A percentile compares a stretch with the other conserved stretches of the same genome.
These are phyloP conservation scores for Ladona fulva DNA, from an alignment of 1,140 invertebrate genomes.

Conservation along the genomic window DNA sequence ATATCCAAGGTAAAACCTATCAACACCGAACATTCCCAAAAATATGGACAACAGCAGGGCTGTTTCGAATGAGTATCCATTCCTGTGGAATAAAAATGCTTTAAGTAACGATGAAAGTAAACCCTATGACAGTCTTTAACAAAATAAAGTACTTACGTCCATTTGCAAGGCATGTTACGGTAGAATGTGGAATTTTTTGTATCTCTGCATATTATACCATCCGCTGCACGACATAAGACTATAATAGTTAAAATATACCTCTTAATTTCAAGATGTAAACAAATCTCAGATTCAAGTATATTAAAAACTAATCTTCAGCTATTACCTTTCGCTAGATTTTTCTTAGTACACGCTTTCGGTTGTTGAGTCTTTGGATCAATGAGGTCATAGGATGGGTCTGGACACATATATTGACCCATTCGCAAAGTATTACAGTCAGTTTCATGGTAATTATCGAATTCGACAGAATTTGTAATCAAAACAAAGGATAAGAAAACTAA, in stretches of 20 bases:
- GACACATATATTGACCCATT: conserved; percentile 79
- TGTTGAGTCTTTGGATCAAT: conserved; percentile 90
- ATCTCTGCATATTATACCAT: conserved; percentile 72
- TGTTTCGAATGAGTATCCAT: conserved; percentile 89
- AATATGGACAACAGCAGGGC: conserved; percentile 89
- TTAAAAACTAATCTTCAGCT: conserved; percentile 12
- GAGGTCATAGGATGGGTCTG: conserved; percentile 52
- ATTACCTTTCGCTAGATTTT: conserved; percentile 68
- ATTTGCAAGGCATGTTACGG: conserved; percentile 78
- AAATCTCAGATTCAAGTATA: neutral
- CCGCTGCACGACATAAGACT: conserved; percentile 75
- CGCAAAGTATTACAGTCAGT: conserved; percentile 58
- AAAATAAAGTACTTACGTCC: conserved; percentile 61
- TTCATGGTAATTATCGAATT: conserved; percentile 15
- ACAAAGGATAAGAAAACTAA: neutral
- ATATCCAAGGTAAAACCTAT: conserved; percentile 95
- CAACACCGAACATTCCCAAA: conserved; percentile 93
- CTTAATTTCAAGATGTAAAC: neutral
- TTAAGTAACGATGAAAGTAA: conserved; percentile 15
- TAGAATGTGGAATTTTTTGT: conserved; percentile 70
- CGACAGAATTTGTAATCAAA: neutral
- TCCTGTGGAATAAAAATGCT: conserved; percentile 46
- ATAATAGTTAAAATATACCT: conserved; percentile 28
- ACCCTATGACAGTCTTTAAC: neutral
- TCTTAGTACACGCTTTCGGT: conserved; percentile 64